Conservation (phyloP, 2,113 vertebrate species). For the Brachypteracias leptosomus region DNA sequence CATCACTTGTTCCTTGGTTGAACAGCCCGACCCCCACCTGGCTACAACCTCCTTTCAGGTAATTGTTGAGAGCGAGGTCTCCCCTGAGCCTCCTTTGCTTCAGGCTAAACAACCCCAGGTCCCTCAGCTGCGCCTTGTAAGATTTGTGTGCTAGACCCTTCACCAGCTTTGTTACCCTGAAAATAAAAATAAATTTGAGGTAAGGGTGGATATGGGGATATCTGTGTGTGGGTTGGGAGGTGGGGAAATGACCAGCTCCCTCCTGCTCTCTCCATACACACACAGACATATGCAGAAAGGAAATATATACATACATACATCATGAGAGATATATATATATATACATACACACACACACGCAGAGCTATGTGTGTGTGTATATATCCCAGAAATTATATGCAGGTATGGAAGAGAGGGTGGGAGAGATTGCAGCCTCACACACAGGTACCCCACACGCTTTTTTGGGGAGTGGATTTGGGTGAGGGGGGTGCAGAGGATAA, state of each 20-base stretch:
- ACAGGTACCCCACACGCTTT: not conserved
- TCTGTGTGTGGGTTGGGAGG: rapidly evolving
- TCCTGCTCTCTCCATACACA: not conserved
- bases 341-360: not conserved
- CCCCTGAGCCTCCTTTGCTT: too few species aligned
- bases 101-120: too few species aligned
- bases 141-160: too few species aligned
- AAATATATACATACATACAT: too few species aligned
- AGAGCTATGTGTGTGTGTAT: too few species aligned
- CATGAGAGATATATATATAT: not conserved
- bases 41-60: too few species aligned
- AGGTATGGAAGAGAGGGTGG: not conserved
- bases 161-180: too few species aligned
- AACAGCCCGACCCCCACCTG: too few species aligned
- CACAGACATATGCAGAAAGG: too few species aligned
- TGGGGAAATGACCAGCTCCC: not conserved
- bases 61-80: too few species aligned
- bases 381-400: not conserved
- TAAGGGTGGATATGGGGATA: not conserved
- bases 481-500: not conserved
- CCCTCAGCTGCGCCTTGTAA: too few species aligned
- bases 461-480: not conserved
- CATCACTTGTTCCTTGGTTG: too few species aligned
- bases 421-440: not conserved
- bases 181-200: not conserved